phyloP scores from a whole-genome alignment of 2,888 invertebrate genomes.

The Hyles lineata region DNA sequence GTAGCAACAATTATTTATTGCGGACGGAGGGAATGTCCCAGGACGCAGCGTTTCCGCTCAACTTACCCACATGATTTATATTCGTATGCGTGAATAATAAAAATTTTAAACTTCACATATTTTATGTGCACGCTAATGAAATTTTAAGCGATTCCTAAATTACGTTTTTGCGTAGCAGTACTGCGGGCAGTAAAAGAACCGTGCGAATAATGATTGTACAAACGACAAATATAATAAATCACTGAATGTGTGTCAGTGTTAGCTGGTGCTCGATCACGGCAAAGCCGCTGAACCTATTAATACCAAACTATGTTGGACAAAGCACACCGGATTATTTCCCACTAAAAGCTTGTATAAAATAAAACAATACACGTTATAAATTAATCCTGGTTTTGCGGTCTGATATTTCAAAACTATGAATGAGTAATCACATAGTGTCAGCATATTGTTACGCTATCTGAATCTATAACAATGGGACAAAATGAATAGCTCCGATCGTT shows the following conservation, averaged over 20 bases:
- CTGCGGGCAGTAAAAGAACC: neutral
- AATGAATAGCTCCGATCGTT: too few species aligned
- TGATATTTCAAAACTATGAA: neutral
- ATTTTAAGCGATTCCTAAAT: neutral
- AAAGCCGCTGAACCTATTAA: conserved; percentile 6
- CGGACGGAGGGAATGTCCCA: conserved; percentile 46
- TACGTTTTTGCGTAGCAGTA: neutral
- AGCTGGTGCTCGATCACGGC: neutral
- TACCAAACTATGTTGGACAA: neutral
- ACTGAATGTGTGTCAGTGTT: conserved; percentile 6
- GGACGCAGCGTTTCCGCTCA: conserved; percentile 51
- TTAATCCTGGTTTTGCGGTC: neutral
- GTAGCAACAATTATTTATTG: conserved; percentile 60
- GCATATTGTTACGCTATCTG: too few species aligned
- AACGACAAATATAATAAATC: conserved; percentile 6
- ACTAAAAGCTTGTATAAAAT: neutral
- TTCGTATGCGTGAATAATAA: conserved; percentile 50
- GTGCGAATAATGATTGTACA: neutral
- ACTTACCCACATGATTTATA: conserved; percentile 59
- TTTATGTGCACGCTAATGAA: conserved; percentile 26
- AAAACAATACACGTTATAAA: neutral
- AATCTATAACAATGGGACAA: too few species aligned
- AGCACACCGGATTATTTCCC: neutral
- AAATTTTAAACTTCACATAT: conserved; percentile 46
- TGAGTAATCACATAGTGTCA: too few species aligned